Evolutionary conservation across 2,888 invertebrate species (phyloP).

Genomic region (Dascillus cervinus): DNA sequence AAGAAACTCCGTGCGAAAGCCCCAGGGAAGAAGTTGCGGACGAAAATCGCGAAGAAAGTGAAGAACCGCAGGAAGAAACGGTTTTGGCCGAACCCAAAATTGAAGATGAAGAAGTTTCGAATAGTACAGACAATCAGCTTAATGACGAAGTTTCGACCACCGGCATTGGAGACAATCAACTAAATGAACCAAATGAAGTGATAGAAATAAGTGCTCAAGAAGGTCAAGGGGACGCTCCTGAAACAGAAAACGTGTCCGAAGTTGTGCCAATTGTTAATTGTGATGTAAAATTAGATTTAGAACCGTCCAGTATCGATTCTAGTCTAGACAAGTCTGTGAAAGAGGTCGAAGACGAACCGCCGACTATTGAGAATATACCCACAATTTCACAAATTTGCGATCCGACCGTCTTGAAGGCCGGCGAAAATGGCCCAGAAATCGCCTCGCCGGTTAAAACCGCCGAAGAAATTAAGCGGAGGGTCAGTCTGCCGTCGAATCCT

Average conservation of each 20-base stretch:
- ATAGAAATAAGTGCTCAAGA: slow-evolving; percentile 26
- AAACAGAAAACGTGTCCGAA: slow-evolving; percentile 15
- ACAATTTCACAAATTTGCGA: slow-evolving; percentile 69
- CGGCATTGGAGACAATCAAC: too few relatives aligned
- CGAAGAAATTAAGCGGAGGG: slow-evolving; percentile 41
- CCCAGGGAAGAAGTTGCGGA: slow-evolving; percentile 9
- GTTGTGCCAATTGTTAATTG: slow-evolving; percentile 35
- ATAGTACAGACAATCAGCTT: slow-evolving; percentile 10
- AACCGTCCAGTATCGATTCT: slow-evolving; percentile 43
- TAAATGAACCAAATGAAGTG: slow-evolving; percentile 25
- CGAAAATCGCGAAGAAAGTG: slow-evolving; percentile 6
- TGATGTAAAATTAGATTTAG: slow-evolving; percentile 45
- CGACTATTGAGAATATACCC: slow-evolving; percentile 51
- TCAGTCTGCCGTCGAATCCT: slow-evolving; percentile 50
- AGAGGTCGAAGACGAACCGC: slow-evolving; percentile 34
- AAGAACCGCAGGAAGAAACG: slow-evolving; percentile 11
- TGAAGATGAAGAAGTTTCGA: too few relatives aligned
- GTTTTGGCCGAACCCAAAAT: slow-evolving; percentile 2
- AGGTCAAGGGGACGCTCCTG: slow-evolving; percentile 3
- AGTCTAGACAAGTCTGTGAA: slow-evolving; percentile 26
- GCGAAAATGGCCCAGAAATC: slow-evolving; percentile 13
- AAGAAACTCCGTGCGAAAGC: slow-evolving; percentile 6
- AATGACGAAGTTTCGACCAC: too few relatives aligned
- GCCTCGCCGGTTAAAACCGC: slow-evolving; percentile 8
- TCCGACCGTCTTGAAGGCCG: slow-evolving; percentile 47